Evolutionary conservation across 2,113 vertebrate species (phyloP).

Genomic region (Poeciliopsis prolifica): DNA sequence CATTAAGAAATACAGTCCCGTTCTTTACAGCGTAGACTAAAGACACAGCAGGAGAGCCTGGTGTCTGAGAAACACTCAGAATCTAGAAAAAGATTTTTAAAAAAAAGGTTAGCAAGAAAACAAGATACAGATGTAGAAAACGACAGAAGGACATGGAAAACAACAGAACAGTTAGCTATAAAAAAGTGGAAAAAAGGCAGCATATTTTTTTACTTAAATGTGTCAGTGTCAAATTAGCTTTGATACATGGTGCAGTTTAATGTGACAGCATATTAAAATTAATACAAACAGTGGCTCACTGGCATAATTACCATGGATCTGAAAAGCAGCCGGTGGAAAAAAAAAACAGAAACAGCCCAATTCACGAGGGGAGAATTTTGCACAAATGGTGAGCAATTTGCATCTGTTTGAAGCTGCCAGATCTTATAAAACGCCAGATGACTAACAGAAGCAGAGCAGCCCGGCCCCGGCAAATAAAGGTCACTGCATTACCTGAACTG

Average conservation of each 20-base stretch:
- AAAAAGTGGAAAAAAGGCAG: slow-evolving; percentile 32
- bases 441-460: not conserved
- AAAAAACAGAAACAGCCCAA: slow-evolving; percentile 21
- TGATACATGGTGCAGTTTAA: slow-evolving; percentile 44
- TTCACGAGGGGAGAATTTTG: slow-evolving; percentile 34
- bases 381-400: slow-evolving; percentile 39
- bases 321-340: slow-evolving; percentile 24
- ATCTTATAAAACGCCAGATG: slow-evolving; percentile 16
- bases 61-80: slow-evolving; percentile 85
- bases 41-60: slow-evolving; percentile 87
- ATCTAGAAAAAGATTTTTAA: slow-evolving; percentile 77
- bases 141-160: not conserved
- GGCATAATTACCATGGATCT: slow-evolving; percentile 56
- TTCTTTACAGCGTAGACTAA: slow-evolving; percentile 93
- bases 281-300: slow-evolving; percentile 36
- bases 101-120: slow-evolving; percentile 15
- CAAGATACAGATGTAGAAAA: not conserved
- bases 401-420: slow-evolving; percentile 26
- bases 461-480: not conserved
- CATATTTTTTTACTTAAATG: slow-evolving; percentile 26
- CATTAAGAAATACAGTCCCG: slow-evolving; percentile 87
- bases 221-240: slow-evolving; percentile 34
- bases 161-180: slow-evolving; percentile 15
- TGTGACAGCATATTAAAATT: slow-evolving; percentile 58
- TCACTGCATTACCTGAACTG: slow-evolving; percentile 85